phyloP scores from a whole-genome alignment of 2,888 invertebrate species.

The Luffia ferchaultella region DNA sequence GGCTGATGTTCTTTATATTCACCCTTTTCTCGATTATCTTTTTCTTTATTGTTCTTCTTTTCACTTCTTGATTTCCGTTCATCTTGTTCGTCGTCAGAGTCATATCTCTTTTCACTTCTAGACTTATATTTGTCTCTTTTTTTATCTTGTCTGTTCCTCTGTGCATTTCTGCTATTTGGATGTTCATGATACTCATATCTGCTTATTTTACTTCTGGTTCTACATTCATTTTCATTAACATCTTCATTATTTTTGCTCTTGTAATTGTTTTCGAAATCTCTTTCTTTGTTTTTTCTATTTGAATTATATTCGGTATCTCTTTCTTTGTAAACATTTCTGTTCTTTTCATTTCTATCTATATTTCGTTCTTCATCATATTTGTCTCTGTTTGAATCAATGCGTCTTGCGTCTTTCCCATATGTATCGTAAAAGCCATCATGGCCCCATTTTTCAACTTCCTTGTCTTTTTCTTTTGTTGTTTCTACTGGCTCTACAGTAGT shows the following conservation, averaged over 20 bases:
- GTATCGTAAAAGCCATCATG: conserved; percentile 55
- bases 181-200: too few species aligned
- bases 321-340: too few species aligned
- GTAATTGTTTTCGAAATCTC: too few species aligned
- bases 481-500: conserved; percentile 24
- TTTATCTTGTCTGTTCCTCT: conserved; percentile 11
- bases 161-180: conserved; percentile 9
- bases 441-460: conserved; percentile 37
- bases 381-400: conserved; percentile 20
- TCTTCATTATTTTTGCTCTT: too few species aligned
- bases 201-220: too few species aligned
- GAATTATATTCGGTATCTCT: too few species aligned
- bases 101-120: conserved; percentile 1
- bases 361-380: conserved; percentile 12
- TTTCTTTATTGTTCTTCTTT: conserved; percentile 14
- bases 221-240: too few species aligned
- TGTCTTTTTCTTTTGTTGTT: conserved; percentile 20
- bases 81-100: conserved; percentile 7
- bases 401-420: conserved; percentile 41
- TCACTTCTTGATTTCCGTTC: conserved; percentile 12
- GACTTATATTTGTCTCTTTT: conserved; percentile 3
- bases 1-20: conserved; percentile 6
- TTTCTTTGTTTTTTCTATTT: too few species aligned
- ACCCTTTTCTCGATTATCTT: conserved; percentile 13
- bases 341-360: conserved; percentile 14